phyloP scores from a whole-genome alignment of 2,797 vertebrate species.

The Muraenolepis orangiensis region DNA sequence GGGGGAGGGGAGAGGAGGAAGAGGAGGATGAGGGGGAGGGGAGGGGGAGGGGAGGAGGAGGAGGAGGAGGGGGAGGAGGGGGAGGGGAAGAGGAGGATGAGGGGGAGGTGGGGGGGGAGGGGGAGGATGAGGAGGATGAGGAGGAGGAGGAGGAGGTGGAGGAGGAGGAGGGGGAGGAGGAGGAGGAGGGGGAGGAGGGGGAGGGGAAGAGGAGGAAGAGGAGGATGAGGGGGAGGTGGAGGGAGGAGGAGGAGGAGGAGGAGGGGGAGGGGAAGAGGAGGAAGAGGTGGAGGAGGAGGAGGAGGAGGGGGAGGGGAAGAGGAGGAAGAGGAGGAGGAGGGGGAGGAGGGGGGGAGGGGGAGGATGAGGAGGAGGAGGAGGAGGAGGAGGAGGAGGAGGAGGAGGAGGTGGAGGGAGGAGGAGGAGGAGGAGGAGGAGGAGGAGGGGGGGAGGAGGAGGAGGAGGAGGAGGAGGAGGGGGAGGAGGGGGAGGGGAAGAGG shows the following conservation, averaged over 20 bases:
- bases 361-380: conserved; percentile 18
- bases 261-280: background rate
- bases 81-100: conserved; percentile 41
- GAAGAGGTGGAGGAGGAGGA: conserved; percentile 43
- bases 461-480: conserved; percentile 22
- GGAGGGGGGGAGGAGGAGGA: too few species aligned
- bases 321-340: too few species aligned
- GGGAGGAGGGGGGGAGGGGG: too few species aligned
- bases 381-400: conserved; percentile 7
- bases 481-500: too few species aligned
- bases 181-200: conserved; percentile 47
- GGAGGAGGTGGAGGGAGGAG: conserved; percentile 48
- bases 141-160: background rate
- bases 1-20: too few species aligned
- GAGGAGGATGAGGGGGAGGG: too few species aligned
- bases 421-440: too few species aligned
- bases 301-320: conserved; percentile 27
- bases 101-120: conserved; percentile 20
- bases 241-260: conserved; percentile 20
- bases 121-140: too few species aligned
- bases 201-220: background rate
- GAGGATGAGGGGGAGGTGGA: too few species aligned
- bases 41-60: conserved; percentile 3
- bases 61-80: conserved; percentile 15
- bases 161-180: conserved; percentile 20